Evolutionary conservation across 2,113 vertebrate genomes (phyloP), one percentile per base, ranked within the genome.

Genomic region (Anseranas semipalmata): DNA sequence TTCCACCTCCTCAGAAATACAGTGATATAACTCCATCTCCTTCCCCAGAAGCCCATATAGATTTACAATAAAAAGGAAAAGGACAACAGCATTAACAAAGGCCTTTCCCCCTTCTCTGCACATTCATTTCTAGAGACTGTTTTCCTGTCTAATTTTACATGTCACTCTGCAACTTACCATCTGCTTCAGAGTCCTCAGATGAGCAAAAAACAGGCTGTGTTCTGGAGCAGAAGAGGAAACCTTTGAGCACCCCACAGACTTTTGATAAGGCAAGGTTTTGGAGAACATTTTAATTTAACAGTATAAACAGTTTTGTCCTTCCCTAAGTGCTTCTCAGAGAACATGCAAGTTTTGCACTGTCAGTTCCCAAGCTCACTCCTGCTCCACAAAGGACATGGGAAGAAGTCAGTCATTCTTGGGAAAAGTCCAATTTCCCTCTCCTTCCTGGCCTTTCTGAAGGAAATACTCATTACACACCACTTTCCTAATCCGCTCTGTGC

Each of bases 91-190:
- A 46, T 56, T 84, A 92, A 92, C 60, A 60, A 93, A 94, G 84
- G 86, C n/a, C 22, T 92, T 94, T 89, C 72, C 88, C 28, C n/a
- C 21, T 91, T 85, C 60, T 86, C 65, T n/a, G 11, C 35, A 53
- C 56, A 73, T 88, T 91, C 37, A 75, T 76, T 94, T 94, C 78
- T 45, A 78, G 55, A 87, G 18, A 77, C 60, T 84, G n/a, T 78
- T 91, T 94, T 91, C 33, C 41, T 72, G 53, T 96, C 71, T 95
- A 92, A 94, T 93, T 97, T 94, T 92, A 87, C 91, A 87, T 74
- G 93, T 63, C 87, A 80, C 1, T 0, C 24, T 70, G 81, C 75
- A 65, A 87, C 11, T 87, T 90, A n/a, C 90, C 90, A 95, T 96
- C 94, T 97, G 91, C 74, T 96, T 90, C 85, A 67, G 45, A 90